These are phyloP conservation scores for Odontophorus gujanensis DNA, from an alignment of 2,113 vertebrate species.

Conservation along the genomic window DNA sequence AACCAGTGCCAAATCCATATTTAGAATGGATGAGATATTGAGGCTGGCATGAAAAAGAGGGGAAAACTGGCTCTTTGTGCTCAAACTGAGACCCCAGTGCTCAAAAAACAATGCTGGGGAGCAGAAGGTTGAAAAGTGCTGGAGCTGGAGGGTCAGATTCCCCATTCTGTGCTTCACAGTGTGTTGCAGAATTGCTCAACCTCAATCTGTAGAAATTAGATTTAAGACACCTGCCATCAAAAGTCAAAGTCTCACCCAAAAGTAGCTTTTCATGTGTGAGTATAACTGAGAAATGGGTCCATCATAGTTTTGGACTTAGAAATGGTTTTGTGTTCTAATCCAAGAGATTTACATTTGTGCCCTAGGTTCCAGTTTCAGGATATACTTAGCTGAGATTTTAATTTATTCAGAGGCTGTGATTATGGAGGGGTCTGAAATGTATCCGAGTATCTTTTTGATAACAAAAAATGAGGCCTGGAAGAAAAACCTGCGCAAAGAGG, in stretches of 20 bases:
- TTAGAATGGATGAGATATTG: slow-evolving; percentile 19
- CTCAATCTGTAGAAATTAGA: not conserved
- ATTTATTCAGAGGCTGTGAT: not conserved
- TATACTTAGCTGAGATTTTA: not conserved
- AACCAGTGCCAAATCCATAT: slow-evolving; percentile 15
- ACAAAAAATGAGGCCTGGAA: not conserved
- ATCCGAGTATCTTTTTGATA: not conserved
- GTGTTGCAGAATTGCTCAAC: not conserved
- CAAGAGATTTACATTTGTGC: not conserved
- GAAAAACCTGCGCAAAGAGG: not conserved
- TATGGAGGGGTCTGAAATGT: not conserved
- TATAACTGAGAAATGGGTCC: not conserved
- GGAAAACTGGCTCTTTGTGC: slow-evolving; percentile 37
- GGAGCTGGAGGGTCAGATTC: slow-evolving; percentile 46
- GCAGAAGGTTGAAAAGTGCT: not conserved
- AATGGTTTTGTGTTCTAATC: not conserved
- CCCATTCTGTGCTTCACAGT: not conserved
- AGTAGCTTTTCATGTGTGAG: not conserved
- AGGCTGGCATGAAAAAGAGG: slow-evolving; percentile 15
- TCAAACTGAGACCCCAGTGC: not conserved
- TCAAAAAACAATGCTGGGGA: not conserved
- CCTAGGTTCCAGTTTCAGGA: not conserved
- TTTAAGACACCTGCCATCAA: not conserved
- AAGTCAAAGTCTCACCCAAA: not conserved
- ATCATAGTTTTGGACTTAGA: not conserved